A percentile compares a stretch with the other conserved stretches of the same genome.
phyloP scores from a whole-genome alignment of 2,888 invertebrate species.

The Orchestes rusci region DNA sequence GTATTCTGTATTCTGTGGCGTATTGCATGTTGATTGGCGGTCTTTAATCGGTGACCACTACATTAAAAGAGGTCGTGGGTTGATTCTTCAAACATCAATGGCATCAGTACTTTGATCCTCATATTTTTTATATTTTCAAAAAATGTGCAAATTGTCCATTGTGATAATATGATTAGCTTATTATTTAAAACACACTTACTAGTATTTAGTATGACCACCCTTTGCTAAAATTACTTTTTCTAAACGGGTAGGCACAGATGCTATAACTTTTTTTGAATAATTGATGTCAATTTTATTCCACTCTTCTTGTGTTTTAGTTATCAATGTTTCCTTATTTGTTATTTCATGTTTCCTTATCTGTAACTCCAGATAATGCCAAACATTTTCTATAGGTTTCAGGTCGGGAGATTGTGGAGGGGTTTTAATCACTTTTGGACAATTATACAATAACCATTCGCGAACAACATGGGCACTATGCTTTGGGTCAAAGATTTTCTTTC shows the following conservation, averaged over 20 bases:
- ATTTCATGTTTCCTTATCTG: slow-evolving; percentile 3
- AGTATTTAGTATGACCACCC: slow-evolving; percentile 5
- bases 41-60: too few species aligned
- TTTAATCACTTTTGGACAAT: slow-evolving; percentile 9
- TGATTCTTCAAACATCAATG: too few species aligned
- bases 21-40: too few species aligned
- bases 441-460: slow-evolving; percentile 13
- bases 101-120: too few species aligned
- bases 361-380: slow-evolving; percentile 5
- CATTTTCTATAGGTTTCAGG: slow-evolving; percentile 6
- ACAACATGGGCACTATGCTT: slow-evolving; percentile 3
- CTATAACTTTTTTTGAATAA: background rate
- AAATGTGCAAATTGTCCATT: too few species aligned
- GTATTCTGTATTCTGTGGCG: too few species aligned
- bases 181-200: background rate
- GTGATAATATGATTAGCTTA: too few species aligned
- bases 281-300: slow-evolving; percentile 4
- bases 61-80: too few species aligned
- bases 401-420: slow-evolving; percentile 10
- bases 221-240: background rate
- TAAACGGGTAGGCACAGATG: background rate
- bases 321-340: slow-evolving; percentile 4
- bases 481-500: background rate
- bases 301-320: slow-evolving; percentile 2
- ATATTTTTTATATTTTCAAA: too few species aligned